These are phyloP conservation scores for Melikaiella ostensackeni DNA, from an alignment of 2,888 invertebrate species.

Conservation along the genomic window DNA sequence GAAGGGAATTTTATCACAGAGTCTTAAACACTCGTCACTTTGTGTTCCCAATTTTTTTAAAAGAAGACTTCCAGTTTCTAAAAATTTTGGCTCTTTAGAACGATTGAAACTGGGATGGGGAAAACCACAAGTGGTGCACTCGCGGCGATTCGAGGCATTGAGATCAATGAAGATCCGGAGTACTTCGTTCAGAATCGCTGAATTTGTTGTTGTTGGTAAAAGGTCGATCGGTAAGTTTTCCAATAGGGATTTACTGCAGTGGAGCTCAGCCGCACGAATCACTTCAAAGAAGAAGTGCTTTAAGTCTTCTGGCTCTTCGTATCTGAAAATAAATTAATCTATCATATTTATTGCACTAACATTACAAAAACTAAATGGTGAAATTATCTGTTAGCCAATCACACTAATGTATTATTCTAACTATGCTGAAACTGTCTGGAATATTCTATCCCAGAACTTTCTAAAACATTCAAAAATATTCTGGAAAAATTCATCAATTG, in stretches of 20 bases:
- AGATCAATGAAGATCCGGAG: constrained; percentile 81
- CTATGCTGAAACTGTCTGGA: no score
- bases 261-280: constrained; percentile 66
- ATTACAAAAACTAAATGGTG: no score
- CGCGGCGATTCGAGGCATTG: constrained; percentile 77
- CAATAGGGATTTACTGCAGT: constrained; percentile 69
- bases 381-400: no score
- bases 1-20: constrained; percentile 82
- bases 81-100: constrained; percentile 78
- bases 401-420: no score
- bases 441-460: no score
- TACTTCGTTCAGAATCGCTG: constrained; percentile 61
- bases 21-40: constrained; percentile 78
- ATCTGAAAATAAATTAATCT: constrained; percentile 4
- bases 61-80: constrained; percentile 80
- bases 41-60: constrained; percentile 79
- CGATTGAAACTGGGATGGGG: constrained; percentile 79
- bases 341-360: no score
- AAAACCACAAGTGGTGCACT: constrained; percentile 80
- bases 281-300: constrained; percentile 65
- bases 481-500: no score
- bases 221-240: constrained; percentile 62
- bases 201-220: constrained; percentile 56
- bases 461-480: no score
- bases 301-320: constrained; percentile 54